These are phyloP conservation scores for Brachystomella parvula DNA, from an alignment of 1,140 invertebrate species.

Conservation along the genomic window DNA sequence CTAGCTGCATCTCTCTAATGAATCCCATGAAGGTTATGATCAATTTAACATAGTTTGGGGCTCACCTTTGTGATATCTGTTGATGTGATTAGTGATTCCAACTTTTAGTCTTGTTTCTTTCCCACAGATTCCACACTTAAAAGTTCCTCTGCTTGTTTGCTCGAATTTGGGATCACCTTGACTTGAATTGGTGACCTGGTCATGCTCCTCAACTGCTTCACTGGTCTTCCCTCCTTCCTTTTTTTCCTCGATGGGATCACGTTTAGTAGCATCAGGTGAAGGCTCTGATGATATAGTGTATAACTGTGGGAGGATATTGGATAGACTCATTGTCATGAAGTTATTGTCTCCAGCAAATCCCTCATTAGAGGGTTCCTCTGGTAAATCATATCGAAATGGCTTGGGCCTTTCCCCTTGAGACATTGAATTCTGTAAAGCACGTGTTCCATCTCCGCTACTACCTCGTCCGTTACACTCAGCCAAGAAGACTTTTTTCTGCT, in stretches of 20 bases:
- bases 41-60: neutral
- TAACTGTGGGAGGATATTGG: too few relatives aligned
- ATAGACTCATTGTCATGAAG: neutral
- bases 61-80: conserved; percentile 3
- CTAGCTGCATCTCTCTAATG: too few relatives aligned
- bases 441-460: neutral
- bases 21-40: too few relatives aligned
- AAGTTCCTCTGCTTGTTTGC: neutral
- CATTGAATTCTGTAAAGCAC: too few relatives aligned
- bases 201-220: neutral
- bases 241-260: neutral
- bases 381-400: conserved; percentile 5
- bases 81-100: conserved; percentile 5
- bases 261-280: neutral
- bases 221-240: neutral
- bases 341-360: too few relatives aligned
- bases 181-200: too few relatives aligned
- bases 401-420: neutral
- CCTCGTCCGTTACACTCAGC: neutral
- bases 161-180: too few relatives aligned
- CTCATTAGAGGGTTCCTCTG: neutral
- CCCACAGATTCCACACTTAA: conserved; percentile 3
- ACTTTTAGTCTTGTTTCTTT: neutral
- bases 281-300: neutral
- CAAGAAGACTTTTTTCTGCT: neutral